Evolutionary conservation across 2,113 vertebrate species (phyloP), one percentile per base, ranked within the genome.

Genomic region (Bos indicus): DNA sequence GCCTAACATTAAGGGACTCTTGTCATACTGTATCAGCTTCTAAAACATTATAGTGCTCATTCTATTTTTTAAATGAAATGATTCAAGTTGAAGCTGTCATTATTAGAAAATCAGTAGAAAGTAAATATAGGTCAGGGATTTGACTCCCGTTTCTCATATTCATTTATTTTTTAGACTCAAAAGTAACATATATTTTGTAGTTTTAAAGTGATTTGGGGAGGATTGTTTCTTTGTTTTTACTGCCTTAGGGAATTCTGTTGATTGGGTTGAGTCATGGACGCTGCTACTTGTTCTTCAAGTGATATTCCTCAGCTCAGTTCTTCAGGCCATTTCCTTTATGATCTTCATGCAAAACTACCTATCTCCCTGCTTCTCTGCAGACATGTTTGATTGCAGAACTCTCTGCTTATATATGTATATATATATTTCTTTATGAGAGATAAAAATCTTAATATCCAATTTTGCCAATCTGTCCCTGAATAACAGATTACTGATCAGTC

Each of bases 21-120:
- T 48, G 62, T n/a, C 74, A 71, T 48, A 36, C n/a, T 21, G 11
- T 81, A 51, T 51, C 59, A 95, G 82, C 23, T n/a, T 82, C 95
- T 89, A 60, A 78, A 91, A 46, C n/a, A 54, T 33, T 57, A 82
- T 15, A 25, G 30, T 51, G 67, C 51, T 82, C 48, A n/a, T 88
- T 64, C 54, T 88, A 8, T 67, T 94, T 90, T 88, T 94, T 64
- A 54, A 95, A 88, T 60, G n/a, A 89, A 96, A 30, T 77, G n/a
- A 28, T 67, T 91, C 28, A 77, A 84, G 60, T 78, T 46, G 33
- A 95, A 71, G 84, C 52, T 56, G 12, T 78, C 86, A 7, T 33
- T 92, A 60, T 30, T 28, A 81, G 46, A 71, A 83, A 60, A 43
- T 33, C 28, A 17, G 33, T 30, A 78, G 81, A 51, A 71, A 54